Percentiles rank a stretch among this genome's conserved stretches.
phyloP scores from a whole-genome alignment of 2,888 invertebrate genomes.

The Plagiodera versicolora region DNA sequence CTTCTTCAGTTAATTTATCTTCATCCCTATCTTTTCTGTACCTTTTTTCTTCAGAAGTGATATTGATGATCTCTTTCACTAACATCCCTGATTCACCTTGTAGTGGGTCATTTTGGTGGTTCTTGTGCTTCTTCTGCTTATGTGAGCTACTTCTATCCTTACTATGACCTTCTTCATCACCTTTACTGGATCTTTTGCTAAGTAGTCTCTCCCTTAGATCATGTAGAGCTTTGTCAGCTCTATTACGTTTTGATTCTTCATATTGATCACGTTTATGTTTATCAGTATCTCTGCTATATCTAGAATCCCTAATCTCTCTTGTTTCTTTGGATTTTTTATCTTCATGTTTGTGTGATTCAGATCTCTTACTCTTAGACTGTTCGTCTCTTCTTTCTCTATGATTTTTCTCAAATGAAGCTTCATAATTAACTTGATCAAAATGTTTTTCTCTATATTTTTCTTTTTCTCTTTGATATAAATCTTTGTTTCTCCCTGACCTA shows the following conservation, averaged over 20 bases:
- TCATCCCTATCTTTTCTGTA: conserved; percentile 56
- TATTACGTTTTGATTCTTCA: conserved; percentile 55
- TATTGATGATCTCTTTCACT: conserved; percentile 54
- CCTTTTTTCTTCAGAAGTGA: conserved; percentile 48
- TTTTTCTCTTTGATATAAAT: conserved; percentile 54
- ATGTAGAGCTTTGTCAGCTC: conserved; percentile 68
- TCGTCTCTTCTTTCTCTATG: conserved; percentile 47
- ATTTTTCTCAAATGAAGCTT: conserved; percentile 41
- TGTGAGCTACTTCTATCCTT: conserved; percentile 37
- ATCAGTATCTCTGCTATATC: conserved; percentile 37
- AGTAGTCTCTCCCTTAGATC: conserved; percentile 74
- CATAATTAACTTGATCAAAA: conserved; percentile 45
- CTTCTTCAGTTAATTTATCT: conserved; percentile 50
- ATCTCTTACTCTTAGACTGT: conserved; percentile 42
- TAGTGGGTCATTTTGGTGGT: conserved; percentile 44
- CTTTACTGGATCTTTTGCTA: conserved; percentile 70
- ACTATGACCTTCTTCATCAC: conserved; percentile 51
- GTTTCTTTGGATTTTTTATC: conserved; percentile 43
- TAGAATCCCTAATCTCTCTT: conserved; percentile 30
- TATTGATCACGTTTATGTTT: conserved; percentile 47
- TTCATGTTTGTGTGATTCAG: conserved; percentile 46
- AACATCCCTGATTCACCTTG: conserved; percentile 53
- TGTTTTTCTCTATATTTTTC: conserved; percentile 52
- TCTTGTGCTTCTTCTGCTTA: conserved; percentile 40
- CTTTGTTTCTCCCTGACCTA: conserved; percentile 39